A percentile compares a stretch with the other conserved stretches of the same genome.
Conservation (phyloP, 1,140 invertebrate species). For the Batillaria attramentaria region DNA sequence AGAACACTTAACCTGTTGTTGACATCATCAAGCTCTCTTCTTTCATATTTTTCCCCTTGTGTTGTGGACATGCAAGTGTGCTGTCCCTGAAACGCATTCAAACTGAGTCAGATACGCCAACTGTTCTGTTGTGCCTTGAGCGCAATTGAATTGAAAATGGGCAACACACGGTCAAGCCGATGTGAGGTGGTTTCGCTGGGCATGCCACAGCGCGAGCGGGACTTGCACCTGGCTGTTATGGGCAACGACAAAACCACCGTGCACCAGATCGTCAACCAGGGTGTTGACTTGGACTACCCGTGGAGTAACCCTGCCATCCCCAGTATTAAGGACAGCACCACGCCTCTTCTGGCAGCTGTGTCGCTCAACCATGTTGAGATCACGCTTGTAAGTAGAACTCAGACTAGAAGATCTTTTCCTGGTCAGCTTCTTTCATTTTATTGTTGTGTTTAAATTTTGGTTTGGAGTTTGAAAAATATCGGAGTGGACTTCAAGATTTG, state of each 20-base stretch:
- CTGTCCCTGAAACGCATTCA: too few species aligned
- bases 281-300: slow-evolving; percentile 69
- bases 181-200: slow-evolving; percentile 60
- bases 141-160: slow-evolving; percentile 52
- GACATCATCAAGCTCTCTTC: too few species aligned
- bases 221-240: slow-evolving; percentile 70
- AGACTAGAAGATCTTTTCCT: too few species aligned
- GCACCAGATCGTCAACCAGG: slow-evolving; percentile 51
- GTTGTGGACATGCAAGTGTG: too few species aligned
- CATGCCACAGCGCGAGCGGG: slow-evolving; percentile 67
- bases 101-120: too few species aligned
- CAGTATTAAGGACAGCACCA: slow-evolving; percentile 70
- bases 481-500: too few species aligned
- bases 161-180: slow-evolving; percentile 67
- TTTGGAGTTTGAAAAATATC: too few species aligned
- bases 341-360: slow-evolving; percentile 68
- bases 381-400: slow-evolving; percentile 57
- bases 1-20: too few species aligned
- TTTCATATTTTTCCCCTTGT: too few species aligned
- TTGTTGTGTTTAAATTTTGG: too few species aligned
- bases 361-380: slow-evolving; percentile 71
- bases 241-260: slow-evolving; percentile 66
- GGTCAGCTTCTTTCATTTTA: too few species aligned
- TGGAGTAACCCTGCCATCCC: slow-evolving; percentile 69
- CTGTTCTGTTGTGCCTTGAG: slow-evolving; percentile 16